Evolutionary conservation across 2,113 vertebrate species (phyloP).

Genomic region (Hemicordylus capensis): DNA sequence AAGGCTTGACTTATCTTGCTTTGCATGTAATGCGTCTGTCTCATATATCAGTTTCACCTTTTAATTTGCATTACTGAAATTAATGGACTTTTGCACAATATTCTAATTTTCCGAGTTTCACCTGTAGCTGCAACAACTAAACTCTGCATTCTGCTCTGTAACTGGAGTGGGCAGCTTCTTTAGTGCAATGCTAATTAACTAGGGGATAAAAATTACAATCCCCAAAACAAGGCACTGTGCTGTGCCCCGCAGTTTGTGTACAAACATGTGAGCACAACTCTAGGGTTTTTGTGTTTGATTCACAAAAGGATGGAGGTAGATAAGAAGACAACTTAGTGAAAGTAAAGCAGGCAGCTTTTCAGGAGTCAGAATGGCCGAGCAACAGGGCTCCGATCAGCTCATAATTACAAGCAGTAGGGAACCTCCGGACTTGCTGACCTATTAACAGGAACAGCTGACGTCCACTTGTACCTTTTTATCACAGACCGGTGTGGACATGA

Average conservation of each 20-base stretch:
- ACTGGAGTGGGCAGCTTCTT: too few relatives aligned
- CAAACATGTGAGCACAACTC: background rate
- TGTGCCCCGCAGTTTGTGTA: background rate
- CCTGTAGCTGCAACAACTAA: too few relatives aligned
- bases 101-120: too few relatives aligned
- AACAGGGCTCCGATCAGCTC: background rate
- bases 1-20: too few relatives aligned
- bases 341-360: background rate
- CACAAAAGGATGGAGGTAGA: background rate
- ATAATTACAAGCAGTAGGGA: background rate
- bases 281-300: background rate
- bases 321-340: background rate
- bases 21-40: too few relatives aligned
- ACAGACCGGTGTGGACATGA: background rate
- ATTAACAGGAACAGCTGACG: background rate
- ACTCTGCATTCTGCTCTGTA: too few relatives aligned
- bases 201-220: too few relatives aligned
- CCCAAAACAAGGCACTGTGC: too few relatives aligned
- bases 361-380: background rate
- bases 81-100: too few relatives aligned
- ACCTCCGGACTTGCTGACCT: background rate
- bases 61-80: too few relatives aligned
- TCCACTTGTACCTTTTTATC: background rate
- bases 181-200: too few relatives aligned
- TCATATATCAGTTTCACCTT: too few relatives aligned